Evolutionary conservation across 2,888 invertebrate genomes (phyloP).

Genomic region (Machimus rusticus): DNA sequence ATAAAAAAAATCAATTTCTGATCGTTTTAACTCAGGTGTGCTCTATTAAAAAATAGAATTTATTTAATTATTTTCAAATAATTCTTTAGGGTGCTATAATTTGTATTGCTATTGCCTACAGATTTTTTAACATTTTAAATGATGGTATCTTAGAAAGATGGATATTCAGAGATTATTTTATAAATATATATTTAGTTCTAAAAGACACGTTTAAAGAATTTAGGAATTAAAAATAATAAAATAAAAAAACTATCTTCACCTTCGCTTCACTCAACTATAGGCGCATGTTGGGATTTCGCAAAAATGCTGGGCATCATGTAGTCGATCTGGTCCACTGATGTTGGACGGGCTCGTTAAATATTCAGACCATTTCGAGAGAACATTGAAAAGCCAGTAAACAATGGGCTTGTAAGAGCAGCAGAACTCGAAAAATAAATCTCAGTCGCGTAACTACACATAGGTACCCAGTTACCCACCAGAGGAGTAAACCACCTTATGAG

Average conservation of each 20-base stretch:
- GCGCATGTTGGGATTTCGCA: not conserved
- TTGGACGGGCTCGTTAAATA: not conserved
- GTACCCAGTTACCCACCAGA: not conserved
- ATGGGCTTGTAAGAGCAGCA: not conserved
- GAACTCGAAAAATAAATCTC: constrained; percentile 9
- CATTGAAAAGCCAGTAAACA: not conserved
- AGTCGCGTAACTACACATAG: not conserved
- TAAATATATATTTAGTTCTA: not conserved
- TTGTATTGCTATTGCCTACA: no score
- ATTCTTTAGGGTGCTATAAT: no score
- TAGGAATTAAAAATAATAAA: not conserved
- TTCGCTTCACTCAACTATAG: not conserved
- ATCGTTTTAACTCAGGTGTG: no score
- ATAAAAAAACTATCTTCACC: not conserved
- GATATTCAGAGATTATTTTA: no score
- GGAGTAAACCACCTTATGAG: not conserved
- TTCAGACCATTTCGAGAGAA: not conserved
- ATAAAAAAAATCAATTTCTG: no score
- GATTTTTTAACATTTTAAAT: no score
- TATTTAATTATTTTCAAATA: no score
- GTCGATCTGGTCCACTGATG: not conserved
- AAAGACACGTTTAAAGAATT: not conserved
- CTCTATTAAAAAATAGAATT: no score
- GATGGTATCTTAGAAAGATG: no score
- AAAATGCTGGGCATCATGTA: not conserved